These are phyloP conservation scores for Plecturocebus donacophilus DNA, from an alignment of 2,113 vertebrate species.

Conservation along the genomic window DNA sequence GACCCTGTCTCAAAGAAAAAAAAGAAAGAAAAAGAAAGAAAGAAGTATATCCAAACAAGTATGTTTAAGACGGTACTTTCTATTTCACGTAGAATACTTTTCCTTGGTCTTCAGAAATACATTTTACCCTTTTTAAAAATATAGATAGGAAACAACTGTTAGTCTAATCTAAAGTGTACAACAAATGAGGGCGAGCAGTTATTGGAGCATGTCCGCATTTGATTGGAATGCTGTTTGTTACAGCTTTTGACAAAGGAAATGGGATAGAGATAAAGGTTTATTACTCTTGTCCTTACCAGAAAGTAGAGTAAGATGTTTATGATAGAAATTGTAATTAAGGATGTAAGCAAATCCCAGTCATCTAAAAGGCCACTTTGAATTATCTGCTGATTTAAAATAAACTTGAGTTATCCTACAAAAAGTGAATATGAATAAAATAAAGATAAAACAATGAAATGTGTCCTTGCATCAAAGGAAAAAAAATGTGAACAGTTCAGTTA, in stretches of 20 bases:
- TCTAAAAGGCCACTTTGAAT: not conserved
- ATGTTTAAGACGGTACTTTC: not conserved
- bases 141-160: not conserved
- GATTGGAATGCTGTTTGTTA: not conserved
- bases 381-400: slow-evolving; percentile 30
- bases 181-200: not conserved
- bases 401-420: not conserved
- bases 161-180: not conserved
- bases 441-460: not conserved
- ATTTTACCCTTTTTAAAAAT: slow-evolving; percentile 23
- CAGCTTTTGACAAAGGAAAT: not conserved
- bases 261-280: not conserved
- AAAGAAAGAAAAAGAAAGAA: not conserved
- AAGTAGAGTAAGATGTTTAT: not conserved
- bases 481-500: not conserved
- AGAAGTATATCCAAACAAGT: not conserved
- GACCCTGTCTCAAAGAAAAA: not conserved
- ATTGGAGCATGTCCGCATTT: not conserved
- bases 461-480: not conserved
- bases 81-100: not conserved
- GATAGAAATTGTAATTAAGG: not conserved
- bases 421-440: not conserved
- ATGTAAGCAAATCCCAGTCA: not conserved
- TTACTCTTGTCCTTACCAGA: not conserved
- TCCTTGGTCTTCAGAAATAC: not conserved